phyloP scores from a whole-genome alignment of 2,888 invertebrate species.

The Hylaea fasciaria region DNA sequence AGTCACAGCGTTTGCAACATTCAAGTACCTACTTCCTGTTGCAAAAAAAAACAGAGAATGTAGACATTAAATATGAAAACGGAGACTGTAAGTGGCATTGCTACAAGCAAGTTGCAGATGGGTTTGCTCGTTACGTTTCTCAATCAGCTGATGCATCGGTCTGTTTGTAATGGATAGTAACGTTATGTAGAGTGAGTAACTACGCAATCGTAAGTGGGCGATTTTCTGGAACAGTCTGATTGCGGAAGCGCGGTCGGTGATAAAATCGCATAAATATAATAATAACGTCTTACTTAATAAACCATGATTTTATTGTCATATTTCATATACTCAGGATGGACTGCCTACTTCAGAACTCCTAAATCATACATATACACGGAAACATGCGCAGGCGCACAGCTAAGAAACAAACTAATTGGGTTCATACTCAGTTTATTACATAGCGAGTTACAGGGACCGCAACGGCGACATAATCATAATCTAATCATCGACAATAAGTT shows the following conservation, averaged over 20 bases:
- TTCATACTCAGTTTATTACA: too few species aligned
- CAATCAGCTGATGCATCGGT: slow-evolving; percentile 8
- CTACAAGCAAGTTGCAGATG: slow-evolving; percentile 14
- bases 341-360: too few species aligned
- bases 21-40: slow-evolving; percentile 30
- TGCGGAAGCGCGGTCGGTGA: too few species aligned
- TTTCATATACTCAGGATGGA: too few species aligned
- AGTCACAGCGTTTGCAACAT: slow-evolving; percentile 11
- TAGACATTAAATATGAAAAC: slow-evolving; percentile 22
- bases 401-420: too few species aligned
- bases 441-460: background rate
- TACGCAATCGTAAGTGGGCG: background rate
- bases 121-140: slow-evolving; percentile 8
- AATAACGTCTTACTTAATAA: too few species aligned
- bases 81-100: slow-evolving; percentile 13
- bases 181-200: background rate
- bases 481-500: background rate
- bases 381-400: too few species aligned
- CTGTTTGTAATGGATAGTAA: slow-evolving; percentile 5
- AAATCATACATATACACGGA: too few species aligned
- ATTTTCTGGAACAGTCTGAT: too few species aligned
- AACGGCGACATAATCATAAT: background rate
- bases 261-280: too few species aligned
- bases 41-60: slow-evolving; percentile 25
- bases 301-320: too few species aligned